Conservation (phyloP, 2,113 vertebrate genomes). For the Hylia prasina region DNA sequence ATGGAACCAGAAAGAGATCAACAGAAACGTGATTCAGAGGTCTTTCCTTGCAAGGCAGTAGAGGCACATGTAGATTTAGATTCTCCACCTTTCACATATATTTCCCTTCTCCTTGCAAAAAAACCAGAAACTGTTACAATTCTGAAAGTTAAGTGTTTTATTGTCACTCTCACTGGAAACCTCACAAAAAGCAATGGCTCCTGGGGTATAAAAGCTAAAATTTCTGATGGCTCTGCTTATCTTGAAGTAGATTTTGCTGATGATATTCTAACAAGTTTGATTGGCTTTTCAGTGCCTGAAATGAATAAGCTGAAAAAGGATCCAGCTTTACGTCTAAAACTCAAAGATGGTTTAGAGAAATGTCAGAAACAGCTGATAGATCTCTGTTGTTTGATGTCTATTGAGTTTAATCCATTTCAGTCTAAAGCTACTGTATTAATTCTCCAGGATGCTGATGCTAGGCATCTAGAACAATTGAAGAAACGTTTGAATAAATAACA, state of each 20-base stretch:
- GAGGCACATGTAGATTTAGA: background rate
- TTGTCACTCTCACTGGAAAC: slow-evolving; percentile 91
- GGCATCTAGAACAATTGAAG: slow-evolving; percentile 76
- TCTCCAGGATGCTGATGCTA: slow-evolving; percentile 70
- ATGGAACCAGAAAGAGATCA: background rate
- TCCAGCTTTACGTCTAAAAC: slow-evolving; percentile 68
- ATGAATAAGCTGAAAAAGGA: slow-evolving; percentile 65
- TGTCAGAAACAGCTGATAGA: slow-evolving; percentile 84
- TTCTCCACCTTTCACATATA: slow-evolving; percentile 42
- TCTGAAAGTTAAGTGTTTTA: slow-evolving; percentile 85
- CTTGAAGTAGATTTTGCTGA: slow-evolving; percentile 87
- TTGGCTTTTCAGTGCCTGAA: slow-evolving; percentile 89
- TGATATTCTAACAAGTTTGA: slow-evolving; percentile 82
- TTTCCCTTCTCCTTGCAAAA: slow-evolving; percentile 33
- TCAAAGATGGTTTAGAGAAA: slow-evolving; percentile 81
- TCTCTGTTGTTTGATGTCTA: slow-evolving; percentile 88
- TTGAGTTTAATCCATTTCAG: slow-evolving; percentile 71
- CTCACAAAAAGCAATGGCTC: slow-evolving; percentile 76
- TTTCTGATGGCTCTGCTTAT: slow-evolving; percentile 91
- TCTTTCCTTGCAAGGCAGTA: background rate
- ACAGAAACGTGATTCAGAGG: background rate
- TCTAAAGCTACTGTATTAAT: slow-evolving; percentile 75
- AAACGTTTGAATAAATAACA: slow-evolving; percentile 68
- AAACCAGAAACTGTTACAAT: background rate
- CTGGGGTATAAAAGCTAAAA: slow-evolving; percentile 84